Evolutionary conservation across 35 echinoderm and acorn worm genomes (phyloP).

Genomic region (Apostichopus parvimensis): DNA sequence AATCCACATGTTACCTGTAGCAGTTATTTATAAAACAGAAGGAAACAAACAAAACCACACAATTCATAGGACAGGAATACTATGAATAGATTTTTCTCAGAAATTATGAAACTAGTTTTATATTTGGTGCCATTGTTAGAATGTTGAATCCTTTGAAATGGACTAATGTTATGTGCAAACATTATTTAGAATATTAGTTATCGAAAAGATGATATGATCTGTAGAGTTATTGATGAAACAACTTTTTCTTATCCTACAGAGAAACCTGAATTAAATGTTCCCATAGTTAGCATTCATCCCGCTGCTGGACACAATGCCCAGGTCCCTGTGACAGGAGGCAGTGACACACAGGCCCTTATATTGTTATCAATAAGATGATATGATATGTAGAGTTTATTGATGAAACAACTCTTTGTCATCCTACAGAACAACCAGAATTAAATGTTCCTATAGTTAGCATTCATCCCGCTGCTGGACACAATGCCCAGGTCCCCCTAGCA

Average conservation of each 20-base stretch:
- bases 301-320: constrained; percentile 59
- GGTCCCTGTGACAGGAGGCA: constrained; percentile 36
- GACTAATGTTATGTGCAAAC: no score
- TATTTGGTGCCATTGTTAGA: no score
- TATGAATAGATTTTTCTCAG: not conserved
- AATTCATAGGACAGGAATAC: no score
- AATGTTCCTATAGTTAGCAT: constrained; percentile 83
- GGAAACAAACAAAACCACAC: no score
- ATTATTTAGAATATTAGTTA: no score
- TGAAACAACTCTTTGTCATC: not conserved
- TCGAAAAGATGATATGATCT: no score
- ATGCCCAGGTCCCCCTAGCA: constrained; percentile 52
- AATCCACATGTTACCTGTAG: no score
- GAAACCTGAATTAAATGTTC: constrained; percentile 70
- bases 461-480: constrained; percentile 56
- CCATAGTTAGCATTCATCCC: constrained; percentile 72
- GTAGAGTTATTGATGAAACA: no score
- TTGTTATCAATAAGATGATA: no score
- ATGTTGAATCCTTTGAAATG: no score
- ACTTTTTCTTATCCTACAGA: constrained; percentile 37
- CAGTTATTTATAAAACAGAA: no score
- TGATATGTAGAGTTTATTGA: no score
- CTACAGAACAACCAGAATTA: constrained; percentile 58
- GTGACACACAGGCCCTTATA: constrained; percentile 83
- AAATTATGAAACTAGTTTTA: not conserved